Conservation (phyloP, 2,113 vertebrate species). For the Alosa alosa region DNA sequence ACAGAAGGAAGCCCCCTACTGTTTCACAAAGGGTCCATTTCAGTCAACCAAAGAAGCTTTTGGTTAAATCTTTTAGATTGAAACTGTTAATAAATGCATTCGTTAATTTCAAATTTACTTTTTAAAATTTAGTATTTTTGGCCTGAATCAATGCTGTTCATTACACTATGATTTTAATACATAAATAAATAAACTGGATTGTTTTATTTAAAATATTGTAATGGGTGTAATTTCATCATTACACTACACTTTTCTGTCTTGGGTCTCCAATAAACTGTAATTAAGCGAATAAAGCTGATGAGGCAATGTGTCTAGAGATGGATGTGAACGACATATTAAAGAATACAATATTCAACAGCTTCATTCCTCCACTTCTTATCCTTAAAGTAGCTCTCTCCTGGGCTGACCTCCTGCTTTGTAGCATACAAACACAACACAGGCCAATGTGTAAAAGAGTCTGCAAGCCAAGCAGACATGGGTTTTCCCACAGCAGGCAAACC, state of each 20-base stretch:
- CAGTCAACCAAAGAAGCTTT: not conserved
- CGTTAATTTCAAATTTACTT: not conserved
- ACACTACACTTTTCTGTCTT: not conserved
- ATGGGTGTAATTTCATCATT: not conserved
- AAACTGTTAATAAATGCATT: not conserved
- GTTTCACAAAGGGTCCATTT: conserved; percentile 9
- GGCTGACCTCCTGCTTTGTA: not conserved
- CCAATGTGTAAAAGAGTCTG: not conserved
- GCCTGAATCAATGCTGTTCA: not conserved
- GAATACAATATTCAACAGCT: not conserved
- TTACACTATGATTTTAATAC: not conserved
- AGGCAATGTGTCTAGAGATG: not conserved
- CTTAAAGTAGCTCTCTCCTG: not conserved
- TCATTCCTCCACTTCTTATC: not conserved
- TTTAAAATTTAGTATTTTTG: not conserved
- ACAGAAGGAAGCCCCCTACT: not conserved
- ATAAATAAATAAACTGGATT: not conserved
- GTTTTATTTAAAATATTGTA: not conserved
- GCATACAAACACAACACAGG: not conserved
- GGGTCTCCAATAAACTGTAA: not conserved
- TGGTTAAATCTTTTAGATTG: not conserved
- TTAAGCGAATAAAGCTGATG: not conserved
- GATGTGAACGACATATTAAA: not conserved
- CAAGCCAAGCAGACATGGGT: not conserved
- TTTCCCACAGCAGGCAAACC: not conserved